These are phyloP conservation scores for Xestia rhomboidea DNA, from an alignment of 2,888 invertebrate genomes.

Conservation along the genomic window DNA sequence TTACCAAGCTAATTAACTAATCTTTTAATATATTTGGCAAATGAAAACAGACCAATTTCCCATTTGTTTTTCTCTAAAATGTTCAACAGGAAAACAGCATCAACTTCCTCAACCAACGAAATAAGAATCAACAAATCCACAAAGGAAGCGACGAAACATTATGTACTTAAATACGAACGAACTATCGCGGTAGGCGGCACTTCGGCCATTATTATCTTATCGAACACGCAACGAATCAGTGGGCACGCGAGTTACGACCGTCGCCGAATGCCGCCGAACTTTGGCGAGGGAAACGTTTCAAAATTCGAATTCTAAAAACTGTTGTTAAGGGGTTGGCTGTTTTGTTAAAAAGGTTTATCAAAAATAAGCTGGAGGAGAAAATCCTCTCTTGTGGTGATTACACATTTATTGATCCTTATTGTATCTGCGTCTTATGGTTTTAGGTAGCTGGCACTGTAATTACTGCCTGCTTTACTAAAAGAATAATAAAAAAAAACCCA, in stretches of 20 bases:
- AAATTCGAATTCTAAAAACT: conserved; percentile 77
- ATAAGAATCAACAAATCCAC: conserved; percentile 53
- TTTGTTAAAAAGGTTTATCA: neutral
- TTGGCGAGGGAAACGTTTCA: conserved; percentile 70
- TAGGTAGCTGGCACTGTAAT: neutral
- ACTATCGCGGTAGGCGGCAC: conserved; percentile 71
- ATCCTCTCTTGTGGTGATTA: neutral
- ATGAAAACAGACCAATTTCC: neutral
- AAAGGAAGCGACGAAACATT: conserved; percentile 61
- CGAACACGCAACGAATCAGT: conserved; percentile 85
- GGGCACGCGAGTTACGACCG: conserved; percentile 85
- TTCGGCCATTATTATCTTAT: conserved; percentile 83
- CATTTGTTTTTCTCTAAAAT: neutral
- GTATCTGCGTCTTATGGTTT: neutral
- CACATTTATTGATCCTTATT: neutral
- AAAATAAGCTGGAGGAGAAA: neutral
- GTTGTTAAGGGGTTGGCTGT: conserved; percentile 70
- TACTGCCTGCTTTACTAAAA: neutral
- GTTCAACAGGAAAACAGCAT: neutral
- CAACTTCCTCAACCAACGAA: conserved; percentile 30
- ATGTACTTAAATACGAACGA: conserved; percentile 66
- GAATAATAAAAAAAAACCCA: neutral
- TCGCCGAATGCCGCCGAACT: conserved; percentile 73
- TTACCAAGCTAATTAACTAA: neutral
- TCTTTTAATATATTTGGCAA: neutral